Conservation (phyloP, 2,888 invertebrate genomes). For the Andrena dorsata region DNA sequence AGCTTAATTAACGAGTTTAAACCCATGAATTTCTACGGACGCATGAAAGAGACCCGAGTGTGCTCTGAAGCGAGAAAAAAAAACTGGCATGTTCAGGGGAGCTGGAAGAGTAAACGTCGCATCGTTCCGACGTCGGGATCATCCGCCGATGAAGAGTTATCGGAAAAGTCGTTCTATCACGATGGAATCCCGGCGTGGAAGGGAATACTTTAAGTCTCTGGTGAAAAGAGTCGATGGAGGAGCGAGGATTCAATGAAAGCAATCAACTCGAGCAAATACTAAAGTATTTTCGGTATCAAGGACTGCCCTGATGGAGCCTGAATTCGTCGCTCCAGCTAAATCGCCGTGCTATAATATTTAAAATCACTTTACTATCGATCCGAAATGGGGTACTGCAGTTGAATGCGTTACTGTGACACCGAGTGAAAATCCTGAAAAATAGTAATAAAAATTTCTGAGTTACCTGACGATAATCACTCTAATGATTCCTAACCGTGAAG, state of each 20-base stretch:
- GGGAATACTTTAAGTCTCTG: conserved; percentile 1
- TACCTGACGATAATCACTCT: neutral
- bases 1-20: conserved; percentile 9
- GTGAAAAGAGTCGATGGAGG: neutral
- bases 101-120: too few species aligned
- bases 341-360: neutral
- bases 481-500: neutral
- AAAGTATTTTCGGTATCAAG: conserved; percentile 14
- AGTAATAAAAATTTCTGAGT: neutral
- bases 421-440: neutral
- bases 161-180: neutral
- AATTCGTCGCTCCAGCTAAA: too few species aligned
- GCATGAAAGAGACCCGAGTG: neutral
- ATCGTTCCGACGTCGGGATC: neutral
- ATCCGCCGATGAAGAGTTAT: neutral
- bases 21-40: neutral
- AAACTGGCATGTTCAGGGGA: neutral
- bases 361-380: neutral
- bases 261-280: conserved; percentile 34
- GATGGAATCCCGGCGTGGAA: neutral
- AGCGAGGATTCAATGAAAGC: conserved; percentile 22
- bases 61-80: neutral
- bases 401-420: neutral
- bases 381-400: neutral
- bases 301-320: neutral